A percentile compares a stretch with the other conserved stretches of the same genome.
Conservation (phyloP, 2,113 vertebrate genomes). For the Plecturocebus donacophilus region DNA sequence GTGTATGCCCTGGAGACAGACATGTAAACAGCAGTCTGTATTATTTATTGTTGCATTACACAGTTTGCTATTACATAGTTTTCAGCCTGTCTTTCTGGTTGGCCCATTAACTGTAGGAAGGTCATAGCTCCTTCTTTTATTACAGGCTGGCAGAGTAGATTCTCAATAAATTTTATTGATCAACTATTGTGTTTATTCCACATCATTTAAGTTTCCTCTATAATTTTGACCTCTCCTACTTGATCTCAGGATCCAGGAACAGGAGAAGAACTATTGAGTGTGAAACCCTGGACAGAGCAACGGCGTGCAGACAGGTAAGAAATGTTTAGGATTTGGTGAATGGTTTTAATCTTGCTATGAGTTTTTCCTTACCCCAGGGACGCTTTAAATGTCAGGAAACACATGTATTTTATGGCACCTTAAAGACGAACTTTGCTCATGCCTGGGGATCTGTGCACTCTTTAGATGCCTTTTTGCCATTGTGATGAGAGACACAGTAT, state of each 20-base stretch:
- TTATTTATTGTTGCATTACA: neutral
- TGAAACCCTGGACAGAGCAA: neutral
- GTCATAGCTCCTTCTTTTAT: neutral
- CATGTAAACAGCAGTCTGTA: accelerated
- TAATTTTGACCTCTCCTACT: neutral
- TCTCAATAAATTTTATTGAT: neutral
- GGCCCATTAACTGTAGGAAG: neutral
- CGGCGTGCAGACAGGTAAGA: neutral
- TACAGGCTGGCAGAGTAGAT: neutral
- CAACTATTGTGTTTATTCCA: neutral
- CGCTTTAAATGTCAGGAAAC: neutral
- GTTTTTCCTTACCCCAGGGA: too few species aligned
- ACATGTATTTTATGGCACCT: neutral
- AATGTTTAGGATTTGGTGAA: neutral
- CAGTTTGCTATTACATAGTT: neutral
- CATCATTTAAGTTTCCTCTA: neutral
- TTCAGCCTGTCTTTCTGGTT: neutral
- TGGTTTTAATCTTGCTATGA: neutral
- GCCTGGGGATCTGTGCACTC: neutral
- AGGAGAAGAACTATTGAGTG: neutral
- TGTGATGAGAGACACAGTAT: neutral
- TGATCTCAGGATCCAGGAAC: neutral
- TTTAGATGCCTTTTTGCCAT: neutral
- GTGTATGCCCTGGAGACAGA: neutral
- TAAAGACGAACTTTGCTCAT: neutral